phyloP scores from a whole-genome alignment of 2,113 vertebrate species.

The Mobula birostris region DNA sequence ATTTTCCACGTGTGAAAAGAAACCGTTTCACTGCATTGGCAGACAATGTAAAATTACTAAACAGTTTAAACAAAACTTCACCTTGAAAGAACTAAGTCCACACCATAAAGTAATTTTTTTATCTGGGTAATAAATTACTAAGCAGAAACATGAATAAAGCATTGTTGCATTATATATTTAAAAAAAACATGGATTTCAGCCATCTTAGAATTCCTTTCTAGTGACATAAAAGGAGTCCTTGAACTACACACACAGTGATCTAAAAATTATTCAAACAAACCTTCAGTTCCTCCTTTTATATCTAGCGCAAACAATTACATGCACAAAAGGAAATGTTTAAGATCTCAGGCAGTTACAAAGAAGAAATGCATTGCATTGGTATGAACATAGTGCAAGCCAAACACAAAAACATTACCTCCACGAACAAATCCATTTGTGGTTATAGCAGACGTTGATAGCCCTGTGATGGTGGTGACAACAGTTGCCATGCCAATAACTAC shows the following conservation, averaged over 20 bases:
- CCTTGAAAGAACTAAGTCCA: not conserved
- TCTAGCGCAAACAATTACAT: not conserved
- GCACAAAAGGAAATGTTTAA: not conserved
- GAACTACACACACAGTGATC: not conserved
- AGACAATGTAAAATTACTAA: not conserved
- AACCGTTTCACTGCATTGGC: not conserved
- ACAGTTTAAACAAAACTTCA: conserved; percentile 16
- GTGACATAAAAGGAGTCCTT: not conserved
- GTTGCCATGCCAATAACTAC: conserved; percentile 84
- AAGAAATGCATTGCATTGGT: not conserved
- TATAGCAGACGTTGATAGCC: conserved; percentile 92
- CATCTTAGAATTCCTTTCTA: not conserved
- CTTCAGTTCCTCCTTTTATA: not conserved
- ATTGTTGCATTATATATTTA: not conserved
- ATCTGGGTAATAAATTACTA: not conserved
- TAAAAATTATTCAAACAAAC: not conserved
- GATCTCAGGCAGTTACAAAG: not conserved
- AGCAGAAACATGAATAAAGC: conserved; percentile 10
- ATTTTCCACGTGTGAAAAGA: no score
- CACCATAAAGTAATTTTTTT: not conserved
- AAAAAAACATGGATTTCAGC: not conserved
- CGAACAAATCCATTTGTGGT: conserved; percentile 95
- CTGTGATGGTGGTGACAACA: conserved; percentile 92
- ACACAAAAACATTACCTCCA: conserved; percentile 75
- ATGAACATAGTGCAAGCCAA: not conserved